phyloP scores from a whole-genome alignment of 1,140 invertebrate genomes.

The Drosophila hydei region DNA sequence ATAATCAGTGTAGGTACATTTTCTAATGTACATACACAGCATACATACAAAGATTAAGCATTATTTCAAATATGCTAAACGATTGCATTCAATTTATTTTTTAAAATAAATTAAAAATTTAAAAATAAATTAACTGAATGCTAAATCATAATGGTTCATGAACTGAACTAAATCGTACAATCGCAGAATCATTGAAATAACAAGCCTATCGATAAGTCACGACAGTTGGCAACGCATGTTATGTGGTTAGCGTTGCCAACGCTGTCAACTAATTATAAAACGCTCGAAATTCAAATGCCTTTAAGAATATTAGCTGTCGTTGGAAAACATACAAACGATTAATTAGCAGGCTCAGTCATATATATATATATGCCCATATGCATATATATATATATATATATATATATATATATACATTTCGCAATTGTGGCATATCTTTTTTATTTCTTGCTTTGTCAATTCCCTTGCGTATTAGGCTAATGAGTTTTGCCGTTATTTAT shows the following conservation, averaged over 20 bases:
- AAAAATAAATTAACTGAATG: neutral
- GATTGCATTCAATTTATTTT: no score
- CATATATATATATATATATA: neutral
- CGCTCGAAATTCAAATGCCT: slow-evolving; percentile 17
- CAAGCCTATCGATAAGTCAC: neutral
- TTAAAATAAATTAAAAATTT: no score
- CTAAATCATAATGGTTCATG: neutral
- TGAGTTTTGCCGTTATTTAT: slow-evolving; percentile 37
- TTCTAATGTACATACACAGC: no score
- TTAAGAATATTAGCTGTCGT: neutral
- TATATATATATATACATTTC: no score
- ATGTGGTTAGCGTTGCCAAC: neutral
- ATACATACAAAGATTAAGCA: no score
- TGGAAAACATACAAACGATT: slow-evolving; percentile 10
- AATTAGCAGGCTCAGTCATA: no score
- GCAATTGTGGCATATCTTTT: no score
- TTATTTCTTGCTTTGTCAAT: neutral
- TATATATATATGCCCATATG: neutral
- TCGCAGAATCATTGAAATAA: neutral
- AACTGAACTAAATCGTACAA: neutral
- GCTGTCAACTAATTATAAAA: neutral
- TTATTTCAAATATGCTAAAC: no score
- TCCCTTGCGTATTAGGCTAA: slow-evolving; percentile 25
- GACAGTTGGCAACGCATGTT: slow-evolving; percentile 9
- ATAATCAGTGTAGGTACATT: no score